phyloP scores from a whole-genome alignment of 2,888 invertebrate genomes.

The Epinotia ramella region DNA sequence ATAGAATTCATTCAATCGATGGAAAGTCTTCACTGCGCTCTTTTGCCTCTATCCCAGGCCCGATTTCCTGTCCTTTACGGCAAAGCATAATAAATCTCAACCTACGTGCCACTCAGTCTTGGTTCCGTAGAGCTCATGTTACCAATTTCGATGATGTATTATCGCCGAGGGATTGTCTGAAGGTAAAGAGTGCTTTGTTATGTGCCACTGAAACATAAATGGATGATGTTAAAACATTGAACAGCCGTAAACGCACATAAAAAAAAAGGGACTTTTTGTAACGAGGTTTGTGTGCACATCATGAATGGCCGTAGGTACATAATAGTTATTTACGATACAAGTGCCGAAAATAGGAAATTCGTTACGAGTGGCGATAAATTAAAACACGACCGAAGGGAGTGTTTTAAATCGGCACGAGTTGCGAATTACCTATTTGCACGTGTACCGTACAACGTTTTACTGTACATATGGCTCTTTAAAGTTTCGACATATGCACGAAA shows the following conservation, averaged over 20 bases:
- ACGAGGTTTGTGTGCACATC: too few species aligned
- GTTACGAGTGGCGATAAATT: too few species aligned
- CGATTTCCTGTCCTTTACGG: conserved; percentile 13
- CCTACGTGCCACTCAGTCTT: conserved; percentile 39
- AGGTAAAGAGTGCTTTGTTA: conserved; percentile 40
- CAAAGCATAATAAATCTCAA: conserved; percentile 41
- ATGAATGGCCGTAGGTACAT: too few species aligned
- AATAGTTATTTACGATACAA: too few species aligned
- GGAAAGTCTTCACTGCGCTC: neutral
- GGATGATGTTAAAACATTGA: conserved; percentile 11
- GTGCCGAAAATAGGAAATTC: too few species aligned
- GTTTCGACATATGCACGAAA: too few species aligned
- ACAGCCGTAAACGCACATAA: neutral
- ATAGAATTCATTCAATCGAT: neutral
- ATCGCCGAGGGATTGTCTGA: conserved; percentile 42
- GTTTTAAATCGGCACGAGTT: too few species aligned
- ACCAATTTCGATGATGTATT: conserved; percentile 46
- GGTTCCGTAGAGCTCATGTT: conserved; percentile 43
- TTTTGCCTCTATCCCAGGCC: conserved; percentile 4
- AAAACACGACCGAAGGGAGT: too few species aligned
- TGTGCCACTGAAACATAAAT: conserved; percentile 36
- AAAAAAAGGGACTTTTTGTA: too few species aligned
- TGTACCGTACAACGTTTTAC: too few species aligned
- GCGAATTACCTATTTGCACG: too few species aligned
- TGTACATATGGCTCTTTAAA: too few species aligned